A percentile compares a stretch with the other conserved stretches of the same genome.
phyloP scores from a whole-genome alignment of 2,888 invertebrate species.

The Perdita meconis region DNA sequence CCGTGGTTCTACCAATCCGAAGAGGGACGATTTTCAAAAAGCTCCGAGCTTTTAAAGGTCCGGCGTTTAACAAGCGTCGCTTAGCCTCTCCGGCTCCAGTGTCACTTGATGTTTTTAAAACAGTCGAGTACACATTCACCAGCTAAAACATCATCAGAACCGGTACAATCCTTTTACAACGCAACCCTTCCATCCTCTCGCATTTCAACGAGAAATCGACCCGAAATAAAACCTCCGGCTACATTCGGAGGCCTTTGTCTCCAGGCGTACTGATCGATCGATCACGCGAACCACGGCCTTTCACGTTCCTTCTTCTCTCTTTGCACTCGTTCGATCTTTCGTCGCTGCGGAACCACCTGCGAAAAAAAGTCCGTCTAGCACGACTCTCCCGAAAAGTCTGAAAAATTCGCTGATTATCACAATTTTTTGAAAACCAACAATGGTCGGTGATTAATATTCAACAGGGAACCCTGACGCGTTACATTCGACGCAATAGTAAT shows the following conservation, averaged over 20 bases:
- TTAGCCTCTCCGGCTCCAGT: too few species aligned
- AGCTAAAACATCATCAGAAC: conserved; percentile 13
- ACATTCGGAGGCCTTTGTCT: conserved; percentile 45
- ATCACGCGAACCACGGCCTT: conserved; percentile 29
- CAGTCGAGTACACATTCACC: not conserved
- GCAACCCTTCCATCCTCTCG: not conserved
- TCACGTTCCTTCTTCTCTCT: conserved; percentile 2
- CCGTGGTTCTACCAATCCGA: too few species aligned
- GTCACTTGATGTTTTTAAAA: conserved; percentile 7
- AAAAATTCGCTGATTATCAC: too few species aligned
- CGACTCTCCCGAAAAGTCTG: too few species aligned
- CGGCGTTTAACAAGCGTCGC: too few species aligned
- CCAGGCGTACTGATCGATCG: conserved; percentile 46
- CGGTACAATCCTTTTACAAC: conserved; percentile 43
- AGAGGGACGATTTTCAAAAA: too few species aligned
- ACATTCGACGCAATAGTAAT: too few species aligned
- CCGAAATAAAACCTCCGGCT: conserved; percentile 39
- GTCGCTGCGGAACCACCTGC: not conserved
- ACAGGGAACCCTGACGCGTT: too few species aligned
- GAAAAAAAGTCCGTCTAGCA: too few species aligned
- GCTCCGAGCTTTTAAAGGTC: too few species aligned
- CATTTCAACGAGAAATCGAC: conserved; percentile 49
- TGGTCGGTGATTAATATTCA: too few species aligned
- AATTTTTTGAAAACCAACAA: too few species aligned
- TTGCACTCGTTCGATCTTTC: not conserved